phyloP scores from a whole-genome alignment of 2,888 invertebrate species.

The Pollenia griseotomentosa region DNA sequence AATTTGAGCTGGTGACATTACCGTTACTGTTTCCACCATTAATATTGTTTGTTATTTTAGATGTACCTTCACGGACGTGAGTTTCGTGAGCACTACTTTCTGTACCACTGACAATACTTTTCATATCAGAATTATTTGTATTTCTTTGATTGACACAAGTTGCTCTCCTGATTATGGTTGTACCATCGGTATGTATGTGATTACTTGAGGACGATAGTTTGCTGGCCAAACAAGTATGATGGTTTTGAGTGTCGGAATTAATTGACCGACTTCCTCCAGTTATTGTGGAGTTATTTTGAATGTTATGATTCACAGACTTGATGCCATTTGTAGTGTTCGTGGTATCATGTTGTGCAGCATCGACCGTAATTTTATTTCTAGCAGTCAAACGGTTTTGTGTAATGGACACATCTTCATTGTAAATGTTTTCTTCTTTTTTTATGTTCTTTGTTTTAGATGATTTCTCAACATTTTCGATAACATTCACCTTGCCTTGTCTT shows the following conservation, averaged over 20 bases:
- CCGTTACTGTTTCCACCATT: slow-evolving; percentile 40
- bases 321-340: slow-evolving; percentile 67
- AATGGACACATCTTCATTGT: slow-evolving; percentile 78
- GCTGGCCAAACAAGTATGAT: slow-evolving; percentile 61
- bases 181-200: slow-evolving; percentile 62
- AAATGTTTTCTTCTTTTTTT: slow-evolving; percentile 79
- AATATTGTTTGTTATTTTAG: slow-evolving; percentile 4
- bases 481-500: slow-evolving; percentile 81
- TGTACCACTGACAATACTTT: slow-evolving; percentile 51
- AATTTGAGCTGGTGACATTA: slow-evolving; percentile 22
- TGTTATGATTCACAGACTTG: slow-evolving; percentile 7
- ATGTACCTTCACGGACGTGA: slow-evolving; percentile 16
- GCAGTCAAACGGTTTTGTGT: slow-evolving; percentile 77
- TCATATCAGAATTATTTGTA: slow-evolving; percentile 63
- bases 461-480: slow-evolving; percentile 82
- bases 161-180: slow-evolving; percentile 59
- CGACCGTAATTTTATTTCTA: slow-evolving; percentile 67
- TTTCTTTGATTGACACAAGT: slow-evolving; percentile 67
- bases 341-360: slow-evolving; percentile 47
- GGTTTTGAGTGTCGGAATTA: slow-evolving; percentile 41
- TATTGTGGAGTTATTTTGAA: slow-evolving; percentile 26
- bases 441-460: slow-evolving; percentile 81
- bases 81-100: slow-evolving; percentile 26
- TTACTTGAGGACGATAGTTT: slow-evolving; percentile 51
- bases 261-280: background rate